Evolutionary conservation across 2,888 invertebrate genomes (phyloP), one percentile per base, ranked within the genome.

Genomic region (Polietes domitor): DNA sequence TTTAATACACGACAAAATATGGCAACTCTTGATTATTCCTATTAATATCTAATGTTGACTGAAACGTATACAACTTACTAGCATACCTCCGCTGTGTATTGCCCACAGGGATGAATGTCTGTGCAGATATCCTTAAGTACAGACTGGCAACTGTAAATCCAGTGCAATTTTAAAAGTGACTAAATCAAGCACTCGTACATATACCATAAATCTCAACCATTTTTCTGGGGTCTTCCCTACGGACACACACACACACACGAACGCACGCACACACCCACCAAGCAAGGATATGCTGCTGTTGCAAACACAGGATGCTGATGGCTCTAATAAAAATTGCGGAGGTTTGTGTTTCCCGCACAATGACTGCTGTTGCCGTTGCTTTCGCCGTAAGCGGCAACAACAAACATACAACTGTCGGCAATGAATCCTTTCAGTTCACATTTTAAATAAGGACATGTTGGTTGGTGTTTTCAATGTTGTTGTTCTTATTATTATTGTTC

Each of bases 341-440:
- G 9, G 10, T 61, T 61, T 55, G 17, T 26, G 5, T 61, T 58
- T 19, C 12, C 10, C 12, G 12, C 28, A 32, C 61, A 61, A 15
- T 61, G 61, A 61, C 28, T n/a, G n/a, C n/a, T n/a, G n/a, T n/a
- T n/a, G n/a, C n/a, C n/a, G n/a, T n/a, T n/a, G n/a, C n/a, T n/a
- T n/a, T n/a, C n/a, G n/a, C n/a, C n/a, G n/a, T n/a, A n/a, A 61
- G 58, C 17, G 32, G 3, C 19, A 61, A 32, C 61, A 7, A 12
- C n/a, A 55, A 55, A n/a, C 10, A 28, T 32, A 24, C 61, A 1
- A 24, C 61, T 32, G n/a, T 15, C 28, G 61, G 61, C 26, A 17
- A 61, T 61, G 61, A 61, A 61, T 61, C 61, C 61, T 61, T 61
- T 61, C n/a, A 61, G 61, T 28, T 61, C 24, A 24, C 61, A 37